A percentile compares a stretch with the other conserved stretches of the same genome.
These are phyloP conservation scores for Musca domestica DNA, from an alignment of 1,140 invertebrate species.

Conservation along the genomic window DNA sequence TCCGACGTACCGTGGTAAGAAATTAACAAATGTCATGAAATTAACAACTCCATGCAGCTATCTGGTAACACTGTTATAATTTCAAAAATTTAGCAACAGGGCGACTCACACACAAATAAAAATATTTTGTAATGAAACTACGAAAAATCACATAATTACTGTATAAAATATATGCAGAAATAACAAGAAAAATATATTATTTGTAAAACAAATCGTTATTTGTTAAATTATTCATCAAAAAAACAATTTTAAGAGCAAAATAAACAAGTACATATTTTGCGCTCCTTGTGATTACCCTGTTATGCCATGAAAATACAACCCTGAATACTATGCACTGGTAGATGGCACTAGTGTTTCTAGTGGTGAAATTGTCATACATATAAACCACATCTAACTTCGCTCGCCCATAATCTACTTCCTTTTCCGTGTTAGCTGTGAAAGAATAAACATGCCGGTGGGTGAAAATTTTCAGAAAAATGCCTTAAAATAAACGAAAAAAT, in stretches of 20 bases:
- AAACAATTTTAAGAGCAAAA: not conserved
- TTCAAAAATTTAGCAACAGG: not conserved
- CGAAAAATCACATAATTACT: not conserved
- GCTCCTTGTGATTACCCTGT: not conserved
- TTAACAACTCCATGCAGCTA: not conserved
- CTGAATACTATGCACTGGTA: not conserved
- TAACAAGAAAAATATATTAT: not conserved
- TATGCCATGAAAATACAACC: not conserved
- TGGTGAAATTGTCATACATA: constrained; percentile 2
- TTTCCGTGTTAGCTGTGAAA: constrained; percentile 55
- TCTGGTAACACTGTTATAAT: not conserved
- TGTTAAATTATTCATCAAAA: not conserved
- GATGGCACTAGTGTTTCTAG: not conserved
- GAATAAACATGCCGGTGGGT: constrained; percentile 55
- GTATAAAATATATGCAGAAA: not conserved
- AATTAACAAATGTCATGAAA: not conserved
- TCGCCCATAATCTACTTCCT: constrained; percentile 42
- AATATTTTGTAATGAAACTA: not conserved
- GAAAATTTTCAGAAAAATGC: constrained; percentile 40
- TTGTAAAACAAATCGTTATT: not conserved
- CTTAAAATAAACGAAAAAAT: constrained; percentile 36
- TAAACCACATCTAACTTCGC: constrained; percentile 27
- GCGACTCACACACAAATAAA: not conserved
- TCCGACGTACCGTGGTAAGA: too few relatives aligned
- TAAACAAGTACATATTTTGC: too few relatives aligned